Evolutionary conservation across 2,888 invertebrate genomes (phyloP), one percentile per base, ranked within the genome.

Genomic region (Drosophila subsilvestris): DNA sequence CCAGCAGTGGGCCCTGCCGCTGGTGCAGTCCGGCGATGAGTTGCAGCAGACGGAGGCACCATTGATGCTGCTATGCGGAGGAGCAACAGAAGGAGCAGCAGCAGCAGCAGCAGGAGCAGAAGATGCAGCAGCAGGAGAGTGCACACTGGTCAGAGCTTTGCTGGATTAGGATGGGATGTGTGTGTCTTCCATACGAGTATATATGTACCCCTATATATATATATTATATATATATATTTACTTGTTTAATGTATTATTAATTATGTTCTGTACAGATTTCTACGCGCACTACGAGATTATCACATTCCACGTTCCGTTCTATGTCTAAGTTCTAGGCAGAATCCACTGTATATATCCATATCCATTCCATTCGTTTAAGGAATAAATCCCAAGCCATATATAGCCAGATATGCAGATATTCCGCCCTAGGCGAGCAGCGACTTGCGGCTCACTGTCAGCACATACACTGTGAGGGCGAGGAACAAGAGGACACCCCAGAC

Each of bases 401-500:
- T n/a, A n/a, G n/a, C n/a, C 20, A 1, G 20, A 20, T 22, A 22
- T 22, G 3, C 22, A 22, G 22, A 22, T 22, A 22, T 3, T 0
- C 22, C 22, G 22, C 2, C n/a, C 29, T 48, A 80, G 18, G 45
- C 2, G 1, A 65, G 32, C 8, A 77, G 45, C 25, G 59, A 74
- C 72, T 83, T 83, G 29, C 59, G 66, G 43, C 86, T 83, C 12
- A 73, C 75, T 10, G 66, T 74, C 8, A 90, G 59, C 14, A 90
- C 88, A 37, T 85, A 85, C 49, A 67, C 76, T 1, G 90, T 90
- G 7, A 91, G 86, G 0, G 79, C 54, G 18, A 90, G 17, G 18
- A 91, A 76, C 0, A 85, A 90, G 6, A 91, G 42, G 1, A 80
- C 74, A 51, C 91, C 91, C 90, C 90, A 91, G 5, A 91, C 43